Conservation (phyloP, 2,888 invertebrate genomes). For the Zootermopsis nevadensis region DNA sequence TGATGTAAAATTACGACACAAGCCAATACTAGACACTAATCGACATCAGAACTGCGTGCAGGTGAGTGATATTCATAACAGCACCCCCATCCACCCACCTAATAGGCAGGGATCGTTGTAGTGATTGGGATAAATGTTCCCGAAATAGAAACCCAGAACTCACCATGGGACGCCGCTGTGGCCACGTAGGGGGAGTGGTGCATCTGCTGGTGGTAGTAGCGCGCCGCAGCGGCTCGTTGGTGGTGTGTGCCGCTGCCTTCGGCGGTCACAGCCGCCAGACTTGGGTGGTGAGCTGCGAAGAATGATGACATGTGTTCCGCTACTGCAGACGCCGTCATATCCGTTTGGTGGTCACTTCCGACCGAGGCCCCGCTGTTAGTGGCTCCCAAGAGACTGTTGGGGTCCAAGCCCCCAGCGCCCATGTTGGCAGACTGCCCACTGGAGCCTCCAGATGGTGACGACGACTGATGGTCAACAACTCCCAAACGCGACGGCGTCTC, state of each 20-base stretch:
- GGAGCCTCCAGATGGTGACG: conserved; percentile 27
- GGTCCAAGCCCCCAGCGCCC: conserved; percentile 34
- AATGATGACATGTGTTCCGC: conserved; percentile 65
- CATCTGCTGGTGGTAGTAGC: conserved; percentile 71
- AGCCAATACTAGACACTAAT: too few species aligned
- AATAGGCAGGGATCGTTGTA: too few species aligned
- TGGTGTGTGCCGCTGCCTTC: conserved; percentile 61
- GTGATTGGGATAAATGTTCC: too few species aligned
- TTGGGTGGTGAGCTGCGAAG: conserved; percentile 57
- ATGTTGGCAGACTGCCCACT: conserved; percentile 29
- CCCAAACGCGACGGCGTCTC: conserved; percentile 63
- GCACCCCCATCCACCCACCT: too few species aligned
- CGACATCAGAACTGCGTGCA: too few species aligned
- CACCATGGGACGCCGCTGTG: conserved; percentile 67
- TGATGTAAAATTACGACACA: too few species aligned
- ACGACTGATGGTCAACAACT: conserved; percentile 43
- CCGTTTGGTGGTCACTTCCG: conserved; percentile 54
- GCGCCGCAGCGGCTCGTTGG: conserved; percentile 68
- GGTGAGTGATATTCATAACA: too few species aligned
- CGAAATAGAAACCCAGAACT: conserved; percentile 57
- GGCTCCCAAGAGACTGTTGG: conserved; percentile 29
- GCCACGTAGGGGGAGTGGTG: conserved; percentile 69
- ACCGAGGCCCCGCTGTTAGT: conserved; percentile 27
- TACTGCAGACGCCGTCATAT: conserved; percentile 61
- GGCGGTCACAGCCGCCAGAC: conserved; percentile 64